phyloP scores from a whole-genome alignment of 2,888 invertebrate species.

The Megastigmus dorsalis region DNA sequence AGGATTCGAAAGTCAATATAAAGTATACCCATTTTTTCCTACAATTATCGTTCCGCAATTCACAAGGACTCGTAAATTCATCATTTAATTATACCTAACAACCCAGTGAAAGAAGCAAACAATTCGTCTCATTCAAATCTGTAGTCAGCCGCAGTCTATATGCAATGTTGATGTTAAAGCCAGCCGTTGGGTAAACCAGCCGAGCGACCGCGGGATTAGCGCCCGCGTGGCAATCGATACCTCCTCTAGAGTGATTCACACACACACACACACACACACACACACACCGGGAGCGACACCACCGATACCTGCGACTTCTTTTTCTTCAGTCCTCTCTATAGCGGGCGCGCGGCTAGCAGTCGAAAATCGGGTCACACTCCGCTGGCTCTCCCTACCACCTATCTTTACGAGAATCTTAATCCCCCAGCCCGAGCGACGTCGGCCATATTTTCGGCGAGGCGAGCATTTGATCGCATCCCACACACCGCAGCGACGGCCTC shows the following conservation, averaged over 20 bases:
- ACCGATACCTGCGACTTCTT: background rate
- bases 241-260: constrained; percentile 1
- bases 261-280: background rate
- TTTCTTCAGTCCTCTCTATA: background rate
- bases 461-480: background rate
- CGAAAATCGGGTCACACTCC: constrained; percentile 10
- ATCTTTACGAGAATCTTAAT: constrained; percentile 37
- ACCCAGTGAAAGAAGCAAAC: too few species aligned
- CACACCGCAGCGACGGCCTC: too few species aligned
- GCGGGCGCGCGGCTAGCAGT: background rate
- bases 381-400: too few species aligned
- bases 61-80: too few species aligned
- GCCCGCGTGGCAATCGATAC: constrained; percentile 24
- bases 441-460: constrained; percentile 18
- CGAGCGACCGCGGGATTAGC: background rate
- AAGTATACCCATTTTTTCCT: too few species aligned
- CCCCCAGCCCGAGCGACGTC: constrained; percentile 38
- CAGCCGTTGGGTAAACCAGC: background rate
- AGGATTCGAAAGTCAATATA: too few species aligned
- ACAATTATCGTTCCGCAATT: too few species aligned
- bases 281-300: background rate
- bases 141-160: too few species aligned
- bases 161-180: background rate
- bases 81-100: too few species aligned
- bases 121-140: too few species aligned